phyloP scores from a whole-genome alignment of 2,888 invertebrate species.

The Lasioglossum figueresi region DNA sequence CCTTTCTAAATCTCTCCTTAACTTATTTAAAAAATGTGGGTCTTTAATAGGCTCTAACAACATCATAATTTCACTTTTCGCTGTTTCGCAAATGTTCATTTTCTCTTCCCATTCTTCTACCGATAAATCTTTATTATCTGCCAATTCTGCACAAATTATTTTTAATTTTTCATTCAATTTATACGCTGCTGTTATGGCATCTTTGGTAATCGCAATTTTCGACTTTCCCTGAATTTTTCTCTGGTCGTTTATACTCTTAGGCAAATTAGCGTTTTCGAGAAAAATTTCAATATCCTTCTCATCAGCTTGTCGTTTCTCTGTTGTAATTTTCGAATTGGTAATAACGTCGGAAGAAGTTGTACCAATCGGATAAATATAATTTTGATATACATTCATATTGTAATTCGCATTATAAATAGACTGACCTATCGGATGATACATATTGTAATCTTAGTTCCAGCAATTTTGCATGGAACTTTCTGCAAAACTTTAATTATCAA shows the following conservation, averaged over 20 bases:
- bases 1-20: constrained; percentile 68
- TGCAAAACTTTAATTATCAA: constrained; percentile 35
- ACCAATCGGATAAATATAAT: constrained; percentile 44
- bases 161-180: constrained; percentile 81
- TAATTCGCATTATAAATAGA: constrained; percentile 51
- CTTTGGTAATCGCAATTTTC: constrained; percentile 82
- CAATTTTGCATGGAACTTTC: constrained; percentile 22
- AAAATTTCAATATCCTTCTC: constrained; percentile 73
- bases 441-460: constrained; percentile 37
- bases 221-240: constrained; percentile 56
- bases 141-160: constrained; percentile 83
- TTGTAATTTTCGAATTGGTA: constrained; percentile 36
- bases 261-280: constrained; percentile 44
- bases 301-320: constrained; percentile 68
- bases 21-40: constrained; percentile 60
- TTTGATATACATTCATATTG: constrained; percentile 44
- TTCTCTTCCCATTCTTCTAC: constrained; percentile 86
- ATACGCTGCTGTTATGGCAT: constrained; percentile 77
- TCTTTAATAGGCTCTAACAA: constrained; percentile 84
- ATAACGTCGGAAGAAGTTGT: constrained; percentile 28
- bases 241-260: constrained; percentile 35
- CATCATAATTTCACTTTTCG: constrained; percentile 85
- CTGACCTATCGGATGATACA: constrained; percentile 43
- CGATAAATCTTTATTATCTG: constrained; percentile 84
- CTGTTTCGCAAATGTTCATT: constrained; percentile 84